These are phyloP conservation scores for Wasmannia auropunctata DNA, from an alignment of 1,140 invertebrate species.

Conservation along the genomic window DNA sequence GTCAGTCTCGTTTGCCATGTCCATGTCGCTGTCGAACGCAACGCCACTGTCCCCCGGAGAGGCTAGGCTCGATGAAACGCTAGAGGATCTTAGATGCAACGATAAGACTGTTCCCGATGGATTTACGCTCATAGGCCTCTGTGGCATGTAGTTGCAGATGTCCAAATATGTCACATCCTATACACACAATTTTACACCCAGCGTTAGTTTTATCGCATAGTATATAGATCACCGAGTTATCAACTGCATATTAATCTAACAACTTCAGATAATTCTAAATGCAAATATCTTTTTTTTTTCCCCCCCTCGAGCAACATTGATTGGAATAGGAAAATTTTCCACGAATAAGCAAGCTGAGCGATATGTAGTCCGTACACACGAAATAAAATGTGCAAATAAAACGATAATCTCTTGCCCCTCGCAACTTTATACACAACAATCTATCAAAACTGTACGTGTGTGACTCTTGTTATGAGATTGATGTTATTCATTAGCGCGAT, in stretches of 20 bases:
- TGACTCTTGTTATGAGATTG: slow-evolving; percentile 69
- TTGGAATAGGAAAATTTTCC: slow-evolving; percentile 59
- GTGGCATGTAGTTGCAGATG: slow-evolving; percentile 84
- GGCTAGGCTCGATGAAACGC: slow-evolving; percentile 83
- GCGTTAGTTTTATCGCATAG: not conserved
- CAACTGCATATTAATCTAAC: not conserved
- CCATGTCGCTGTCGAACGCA: slow-evolving; percentile 84
- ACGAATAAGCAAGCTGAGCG: slow-evolving; percentile 35
- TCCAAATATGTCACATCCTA: slow-evolving; percentile 84
- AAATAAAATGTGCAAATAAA: slow-evolving; percentile 73
- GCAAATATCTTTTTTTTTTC: slow-evolving; percentile 31
- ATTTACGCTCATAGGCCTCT: slow-evolving; percentile 84
- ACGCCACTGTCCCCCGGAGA: slow-evolving; percentile 84
- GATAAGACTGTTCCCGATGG: slow-evolving; percentile 82
- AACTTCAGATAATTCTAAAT: slow-evolving; percentile 17
- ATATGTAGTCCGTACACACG: slow-evolving; percentile 67
- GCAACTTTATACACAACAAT: slow-evolving; percentile 71
- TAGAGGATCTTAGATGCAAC: slow-evolving; percentile 81
- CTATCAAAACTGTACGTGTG: slow-evolving; percentile 58
- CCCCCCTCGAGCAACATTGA: not conserved
- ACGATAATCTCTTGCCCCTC: slow-evolving; percentile 80
- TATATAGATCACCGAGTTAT: not conserved
- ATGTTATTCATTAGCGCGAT: slow-evolving; percentile 81
- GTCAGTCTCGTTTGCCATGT: slow-evolving; percentile 83
- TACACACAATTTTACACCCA: slow-evolving; percentile 40